Conservation (phyloP, 2,888 invertebrate species). For the Fragum whitleyi region DNA sequence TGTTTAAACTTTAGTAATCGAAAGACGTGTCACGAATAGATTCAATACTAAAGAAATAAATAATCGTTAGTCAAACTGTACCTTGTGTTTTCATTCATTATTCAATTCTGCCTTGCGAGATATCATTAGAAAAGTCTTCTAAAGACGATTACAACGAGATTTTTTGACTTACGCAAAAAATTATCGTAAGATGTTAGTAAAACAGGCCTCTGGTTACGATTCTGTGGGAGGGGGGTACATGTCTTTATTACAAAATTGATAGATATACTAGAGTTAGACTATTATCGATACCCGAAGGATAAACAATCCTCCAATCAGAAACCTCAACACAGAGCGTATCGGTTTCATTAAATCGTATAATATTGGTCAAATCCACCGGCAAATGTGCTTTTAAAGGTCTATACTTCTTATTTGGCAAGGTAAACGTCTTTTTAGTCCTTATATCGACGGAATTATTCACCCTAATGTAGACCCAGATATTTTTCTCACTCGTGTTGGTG, state of each 20-base stretch:
- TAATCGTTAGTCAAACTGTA: no score
- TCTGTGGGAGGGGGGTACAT: no score
- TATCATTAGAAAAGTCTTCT: no score
- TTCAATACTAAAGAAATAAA: no score
- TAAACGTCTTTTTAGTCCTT: background rate
- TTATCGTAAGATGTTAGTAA: no score
- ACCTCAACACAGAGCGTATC: constrained; percentile 2
- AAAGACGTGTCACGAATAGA: no score
- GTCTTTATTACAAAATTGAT: background rate
- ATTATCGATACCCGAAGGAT: background rate
- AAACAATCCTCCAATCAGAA: constrained; percentile 8
- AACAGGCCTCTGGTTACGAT: no score
- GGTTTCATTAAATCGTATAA: background rate
- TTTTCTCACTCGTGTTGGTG: background rate
- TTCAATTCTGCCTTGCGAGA: no score
- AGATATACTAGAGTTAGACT: constrained; percentile 1
- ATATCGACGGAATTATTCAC: constrained; percentile 2
- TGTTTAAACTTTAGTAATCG: no score
- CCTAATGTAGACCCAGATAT: constrained; percentile 13
- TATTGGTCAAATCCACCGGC: background rate
- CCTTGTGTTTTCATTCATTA: no score
- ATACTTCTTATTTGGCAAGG: background rate
- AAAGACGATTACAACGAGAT: no score
- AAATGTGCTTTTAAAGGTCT: background rate
- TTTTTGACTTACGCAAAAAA: no score